These are phyloP conservation scores for Margarornis squamiger DNA, from an alignment of 2,797 vertebrate species.

Conservation along the genomic window DNA sequence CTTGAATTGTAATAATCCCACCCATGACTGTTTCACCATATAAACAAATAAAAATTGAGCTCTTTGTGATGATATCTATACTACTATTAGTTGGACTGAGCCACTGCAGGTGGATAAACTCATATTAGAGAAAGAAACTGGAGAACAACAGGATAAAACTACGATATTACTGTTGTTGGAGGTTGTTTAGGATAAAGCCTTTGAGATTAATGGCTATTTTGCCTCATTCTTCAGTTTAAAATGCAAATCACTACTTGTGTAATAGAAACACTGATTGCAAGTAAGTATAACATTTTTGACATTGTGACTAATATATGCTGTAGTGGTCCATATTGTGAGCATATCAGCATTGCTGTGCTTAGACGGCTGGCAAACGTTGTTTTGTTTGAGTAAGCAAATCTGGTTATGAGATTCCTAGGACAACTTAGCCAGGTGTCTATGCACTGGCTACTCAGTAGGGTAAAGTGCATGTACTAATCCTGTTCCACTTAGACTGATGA, in stretches of 20 bases:
- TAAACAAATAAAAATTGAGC: not conserved
- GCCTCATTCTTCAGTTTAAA: not conserved
- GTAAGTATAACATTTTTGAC: not conserved
- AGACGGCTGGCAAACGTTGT: not conserved
- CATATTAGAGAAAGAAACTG: not conserved
- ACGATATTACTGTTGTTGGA: not conserved
- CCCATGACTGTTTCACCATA: not conserved
- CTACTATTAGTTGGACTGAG: not conserved
- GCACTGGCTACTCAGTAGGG: not conserved
- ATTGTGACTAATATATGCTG: not conserved
- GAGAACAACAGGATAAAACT: not conserved
- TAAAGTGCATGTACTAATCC: not conserved
- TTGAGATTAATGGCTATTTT: not conserved
- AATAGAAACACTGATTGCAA: not conserved
- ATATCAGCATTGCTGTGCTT: not conserved
- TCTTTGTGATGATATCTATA: not conserved
- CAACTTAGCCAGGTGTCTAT: not conserved
- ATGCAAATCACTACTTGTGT: not conserved
- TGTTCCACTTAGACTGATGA: not conserved
- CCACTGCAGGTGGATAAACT: not conserved
- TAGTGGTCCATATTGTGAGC: not conserved
- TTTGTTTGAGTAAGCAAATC: slow-evolving; percentile 17
- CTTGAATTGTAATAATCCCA: not conserved
- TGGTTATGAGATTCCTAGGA: not conserved
- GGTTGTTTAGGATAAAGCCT: not conserved